Conservation (phyloP, 2,888 invertebrate species). For the Philopedon plagiatum region DNA sequence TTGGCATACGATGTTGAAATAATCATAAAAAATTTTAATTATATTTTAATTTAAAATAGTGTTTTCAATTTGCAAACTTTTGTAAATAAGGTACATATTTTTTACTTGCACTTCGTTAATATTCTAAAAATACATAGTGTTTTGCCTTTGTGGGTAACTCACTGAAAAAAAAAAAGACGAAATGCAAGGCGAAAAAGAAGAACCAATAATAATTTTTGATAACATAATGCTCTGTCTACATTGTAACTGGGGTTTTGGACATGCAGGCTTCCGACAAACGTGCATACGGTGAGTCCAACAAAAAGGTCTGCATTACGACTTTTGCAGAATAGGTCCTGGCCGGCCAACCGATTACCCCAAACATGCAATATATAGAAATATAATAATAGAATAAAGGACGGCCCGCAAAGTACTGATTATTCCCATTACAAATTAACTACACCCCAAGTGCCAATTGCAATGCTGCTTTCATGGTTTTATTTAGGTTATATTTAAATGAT, state of each 20-base stretch:
- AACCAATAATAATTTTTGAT: slow-evolving; percentile 6
- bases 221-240: slow-evolving; percentile 44
- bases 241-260: slow-evolving; percentile 53
- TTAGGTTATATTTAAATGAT: not conserved
- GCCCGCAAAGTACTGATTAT: slow-evolving; percentile 43
- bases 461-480: not conserved
- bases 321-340: slow-evolving; percentile 70
- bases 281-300: slow-evolving; percentile 63
- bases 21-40: too few relatives aligned
- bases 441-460: slow-evolving; percentile 23
- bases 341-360: slow-evolving; percentile 67
- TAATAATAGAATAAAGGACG: slow-evolving; percentile 56
- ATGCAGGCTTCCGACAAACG: slow-evolving; percentile 64
- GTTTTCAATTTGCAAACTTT: too few relatives aligned
- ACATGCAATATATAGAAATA: slow-evolving; percentile 65
- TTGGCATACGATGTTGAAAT: too few relatives aligned
- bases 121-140: too few relatives aligned
- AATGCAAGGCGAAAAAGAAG: too few relatives aligned
- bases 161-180: too few relatives aligned
- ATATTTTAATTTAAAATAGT: too few relatives aligned
- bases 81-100: too few relatives aligned
- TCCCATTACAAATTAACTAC: slow-evolving; percentile 21
- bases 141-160: too few relatives aligned
- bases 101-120: too few relatives aligned
- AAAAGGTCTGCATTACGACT: slow-evolving; percentile 50